Evolutionary conservation across 2,888 invertebrate species (phyloP), one percentile per base, ranked within the genome.

Genomic region (Drosophila kuntzei): DNA sequence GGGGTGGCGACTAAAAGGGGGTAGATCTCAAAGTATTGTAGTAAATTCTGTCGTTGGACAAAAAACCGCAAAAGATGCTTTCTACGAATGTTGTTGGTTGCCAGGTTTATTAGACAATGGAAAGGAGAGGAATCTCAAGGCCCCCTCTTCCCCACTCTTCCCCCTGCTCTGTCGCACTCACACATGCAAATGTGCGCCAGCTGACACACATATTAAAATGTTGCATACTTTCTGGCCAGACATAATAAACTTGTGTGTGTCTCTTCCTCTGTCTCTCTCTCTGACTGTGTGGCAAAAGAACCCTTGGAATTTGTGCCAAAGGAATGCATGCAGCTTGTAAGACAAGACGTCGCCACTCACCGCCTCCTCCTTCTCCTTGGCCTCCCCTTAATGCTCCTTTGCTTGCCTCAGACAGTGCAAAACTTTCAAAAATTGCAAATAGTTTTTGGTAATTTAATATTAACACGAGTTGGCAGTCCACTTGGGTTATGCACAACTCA

Each of bases 181-280:
- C 25, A 60, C 51, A 76, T 69, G 71, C 68, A 71, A 68, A 84
- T 76, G 47, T 71, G 66, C 59, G 73, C 77, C 74, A 72, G 75
- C 77, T 80, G 89, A 77, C 87, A 83, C 73, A 88, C 84, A 87
- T 83, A 86, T 87, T 88, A 87, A 88, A 87, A 86, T 87, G 85
- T 88, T 84, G 89, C 87, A 83, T 71, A 79, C 78, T 87, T 72
- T 66, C 55, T 32, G 65, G 63, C 36, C 59, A 70, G 49, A 77
- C 87, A 74, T 83, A 79, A 82, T 87, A 79, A 84, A 87, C 87
- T 81, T 80, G 70, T 79, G 54, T 34, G 34, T 25, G 12, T 55
- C 16, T 29, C 12, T 44, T 34, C 32, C 5, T 25, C 32, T 27
- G 29, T 41, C 9, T 8, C 29, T 20, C 2, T 8, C 8, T 29